Percentiles rank a stretch among this genome's conserved stretches.
Conservation (phyloP, 2,888 invertebrate genomes). For the Hemistola chrysoprasaria region DNA sequence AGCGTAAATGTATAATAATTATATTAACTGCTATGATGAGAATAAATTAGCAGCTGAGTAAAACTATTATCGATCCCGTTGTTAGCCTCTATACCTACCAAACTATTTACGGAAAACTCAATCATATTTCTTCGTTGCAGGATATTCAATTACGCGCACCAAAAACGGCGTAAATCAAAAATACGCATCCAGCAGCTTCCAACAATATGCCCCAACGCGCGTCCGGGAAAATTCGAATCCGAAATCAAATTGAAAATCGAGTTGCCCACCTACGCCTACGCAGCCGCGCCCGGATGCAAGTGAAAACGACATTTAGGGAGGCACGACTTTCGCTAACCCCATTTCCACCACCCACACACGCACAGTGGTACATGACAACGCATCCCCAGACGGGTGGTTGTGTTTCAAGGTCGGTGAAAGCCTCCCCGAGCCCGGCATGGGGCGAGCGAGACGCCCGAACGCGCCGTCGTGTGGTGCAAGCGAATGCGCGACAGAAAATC, state of each 20-base stretch:
- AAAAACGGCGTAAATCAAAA: conserved; percentile 26
- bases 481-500: conserved; percentile 77
- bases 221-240: conserved; percentile 48
- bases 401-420: conserved; percentile 77
- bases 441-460: conserved; percentile 59
- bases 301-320: conserved; percentile 62
- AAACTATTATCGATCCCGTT: no score
- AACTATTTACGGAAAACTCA: conserved; percentile 1
- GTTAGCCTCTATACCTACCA: no score
- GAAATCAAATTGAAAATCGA: conserved; percentile 68
- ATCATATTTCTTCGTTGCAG: conserved; percentile 17
- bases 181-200: conserved; percentile 23
- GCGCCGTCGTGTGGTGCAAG: conserved; percentile 71
- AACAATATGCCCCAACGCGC: conserved; percentile 38
- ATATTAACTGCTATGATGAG: no score
- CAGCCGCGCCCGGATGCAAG: conserved; percentile 72
- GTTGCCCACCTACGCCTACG: conserved; percentile 46
- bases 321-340: conserved; percentile 63
- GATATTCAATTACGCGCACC: conserved; percentile 19
- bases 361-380: conserved; percentile 47
- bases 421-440: conserved; percentile 44
- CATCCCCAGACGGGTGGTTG: conserved; percentile 60
- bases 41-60: no score
- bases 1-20: no score
- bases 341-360: conserved; percentile 46